These are phyloP conservation scores for Agriotes lineatus DNA, from an alignment of 2,888 invertebrate species.

Conservation along the genomic window DNA sequence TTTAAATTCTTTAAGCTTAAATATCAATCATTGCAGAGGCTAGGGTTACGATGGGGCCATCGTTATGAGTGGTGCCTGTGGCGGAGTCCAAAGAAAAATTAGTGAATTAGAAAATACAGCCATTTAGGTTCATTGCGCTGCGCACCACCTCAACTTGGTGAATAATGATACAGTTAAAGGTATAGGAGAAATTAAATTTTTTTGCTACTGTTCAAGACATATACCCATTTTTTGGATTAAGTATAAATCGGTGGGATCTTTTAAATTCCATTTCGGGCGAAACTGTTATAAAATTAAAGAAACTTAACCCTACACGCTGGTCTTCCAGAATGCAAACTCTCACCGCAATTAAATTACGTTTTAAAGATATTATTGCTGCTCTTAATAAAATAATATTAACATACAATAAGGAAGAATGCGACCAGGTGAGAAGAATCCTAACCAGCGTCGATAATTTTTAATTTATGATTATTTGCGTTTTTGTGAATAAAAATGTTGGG, in stretches of 20 bases:
- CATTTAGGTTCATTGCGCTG: too few species aligned
- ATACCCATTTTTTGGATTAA: slow-evolving; percentile 47
- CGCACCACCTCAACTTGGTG: too few species aligned
- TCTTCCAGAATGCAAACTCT: slow-evolving; percentile 46
- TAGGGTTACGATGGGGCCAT: too few species aligned
- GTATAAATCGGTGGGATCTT: slow-evolving; percentile 51
- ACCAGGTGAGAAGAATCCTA: not conserved
- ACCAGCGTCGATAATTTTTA: not conserved
- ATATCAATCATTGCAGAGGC: too few species aligned
- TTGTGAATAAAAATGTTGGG: not conserved
- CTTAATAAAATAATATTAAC: not conserved
- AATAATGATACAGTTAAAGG: too few species aligned
- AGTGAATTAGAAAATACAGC: too few species aligned
- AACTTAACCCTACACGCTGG: slow-evolving; percentile 57
- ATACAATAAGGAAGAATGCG: not conserved
- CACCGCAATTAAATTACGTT: not conserved
- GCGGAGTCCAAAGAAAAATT: too few species aligned
- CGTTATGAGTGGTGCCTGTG: too few species aligned
- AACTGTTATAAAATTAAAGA: slow-evolving; percentile 50
- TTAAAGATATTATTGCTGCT: not conserved
- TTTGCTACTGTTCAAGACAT: slow-evolving; percentile 44
- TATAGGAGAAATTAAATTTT: too few species aligned
- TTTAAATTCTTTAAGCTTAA: too few species aligned
- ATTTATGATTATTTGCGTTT: not conserved
- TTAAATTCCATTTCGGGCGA: slow-evolving; percentile 48